A percentile compares a stretch with the other conserved stretches of the same genome.
phyloP scores from a whole-genome alignment of 1,140 invertebrate genomes.

The Heliconius eleuchia region DNA sequence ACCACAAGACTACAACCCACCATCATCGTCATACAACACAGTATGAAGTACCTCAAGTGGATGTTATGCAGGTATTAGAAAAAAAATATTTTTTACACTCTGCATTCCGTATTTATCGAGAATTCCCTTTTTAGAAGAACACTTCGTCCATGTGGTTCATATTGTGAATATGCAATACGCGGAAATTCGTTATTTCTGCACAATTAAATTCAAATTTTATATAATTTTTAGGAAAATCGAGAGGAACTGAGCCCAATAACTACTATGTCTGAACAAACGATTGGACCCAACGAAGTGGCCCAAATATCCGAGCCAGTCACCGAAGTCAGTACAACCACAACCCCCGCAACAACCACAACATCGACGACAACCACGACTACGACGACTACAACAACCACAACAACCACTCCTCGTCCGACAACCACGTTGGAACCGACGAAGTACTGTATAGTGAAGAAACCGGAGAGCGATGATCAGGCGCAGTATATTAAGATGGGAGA shows the following conservation, averaged over 20 bases:
- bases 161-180: too few species aligned
- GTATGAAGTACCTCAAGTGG: slow-evolving; percentile 62
- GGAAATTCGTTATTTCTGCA: too few species aligned
- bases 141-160: too few species aligned
- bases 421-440: slow-evolving; percentile 87
- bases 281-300: slow-evolving; percentile 62
- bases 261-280: slow-evolving; percentile 71
- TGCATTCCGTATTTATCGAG: too few species aligned
- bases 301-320: slow-evolving; percentile 70
- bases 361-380: slow-evolving; percentile 80
- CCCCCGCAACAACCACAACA: slow-evolving; percentile 81
- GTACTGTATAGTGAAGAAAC: slow-evolving; percentile 91
- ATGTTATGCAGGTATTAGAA: slow-evolving; percentile 60
- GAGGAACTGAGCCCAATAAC: slow-evolving; percentile 70
- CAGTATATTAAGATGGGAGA: slow-evolving; percentile 78
- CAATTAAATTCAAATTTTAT: too few species aligned
- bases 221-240: slow-evolving; percentile 56
- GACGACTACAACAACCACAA: slow-evolving; percentile 74
- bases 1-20: slow-evolving; percentile 70
- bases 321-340: slow-evolving; percentile 75
- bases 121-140: too few species aligned
- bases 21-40: slow-evolving; percentile 70
- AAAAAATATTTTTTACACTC: background rate
- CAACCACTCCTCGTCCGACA: slow-evolving; percentile 83
- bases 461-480: slow-evolving; percentile 81